phyloP scores from a whole-genome alignment of 2,888 invertebrate species.

The Epinotia ramella region DNA sequence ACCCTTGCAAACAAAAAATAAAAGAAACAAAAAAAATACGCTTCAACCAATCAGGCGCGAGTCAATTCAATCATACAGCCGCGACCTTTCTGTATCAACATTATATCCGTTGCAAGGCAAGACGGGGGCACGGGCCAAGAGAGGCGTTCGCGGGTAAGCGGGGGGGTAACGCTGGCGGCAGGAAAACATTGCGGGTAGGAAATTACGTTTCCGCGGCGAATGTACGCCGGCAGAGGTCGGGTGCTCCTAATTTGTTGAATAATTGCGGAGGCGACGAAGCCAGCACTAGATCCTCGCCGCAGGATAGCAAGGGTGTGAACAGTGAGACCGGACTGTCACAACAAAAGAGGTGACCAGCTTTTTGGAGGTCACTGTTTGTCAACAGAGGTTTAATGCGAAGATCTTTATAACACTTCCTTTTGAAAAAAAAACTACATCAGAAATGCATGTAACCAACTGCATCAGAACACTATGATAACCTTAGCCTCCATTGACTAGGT shows the following conservation, averaged over 20 bases:
- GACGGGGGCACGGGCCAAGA: constrained; percentile 36
- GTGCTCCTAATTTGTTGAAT: constrained; percentile 71
- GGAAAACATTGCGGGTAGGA: constrained; percentile 69
- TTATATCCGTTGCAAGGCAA: constrained; percentile 56
- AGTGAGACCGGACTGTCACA: constrained; percentile 18
- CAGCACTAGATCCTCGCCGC: constrained; percentile 20
- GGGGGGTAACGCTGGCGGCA: constrained; percentile 53
- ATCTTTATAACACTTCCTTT: not conserved
- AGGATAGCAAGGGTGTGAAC: constrained; percentile 19
- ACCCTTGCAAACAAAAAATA: not conserved
- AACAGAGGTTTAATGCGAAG: not conserved
- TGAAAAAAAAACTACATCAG: too few species aligned
- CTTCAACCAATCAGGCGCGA: constrained; percentile 12
- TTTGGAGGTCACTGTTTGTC: not conserved
- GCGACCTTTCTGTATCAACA: constrained; percentile 58
- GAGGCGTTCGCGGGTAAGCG: constrained; percentile 38
- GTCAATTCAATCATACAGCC: constrained; percentile 48
- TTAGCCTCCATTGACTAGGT: too few species aligned
- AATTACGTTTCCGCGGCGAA: constrained; percentile 63
- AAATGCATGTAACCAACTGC: too few species aligned
- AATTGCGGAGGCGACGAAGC: constrained; percentile 62
- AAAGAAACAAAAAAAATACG: constrained; percentile 10
- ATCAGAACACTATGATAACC: too few species aligned
- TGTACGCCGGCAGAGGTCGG: constrained; percentile 57
- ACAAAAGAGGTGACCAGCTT: not conserved